phyloP scores from a whole-genome alignment of 2,113 vertebrate species.

The Thryonomys swinderianus region DNA sequence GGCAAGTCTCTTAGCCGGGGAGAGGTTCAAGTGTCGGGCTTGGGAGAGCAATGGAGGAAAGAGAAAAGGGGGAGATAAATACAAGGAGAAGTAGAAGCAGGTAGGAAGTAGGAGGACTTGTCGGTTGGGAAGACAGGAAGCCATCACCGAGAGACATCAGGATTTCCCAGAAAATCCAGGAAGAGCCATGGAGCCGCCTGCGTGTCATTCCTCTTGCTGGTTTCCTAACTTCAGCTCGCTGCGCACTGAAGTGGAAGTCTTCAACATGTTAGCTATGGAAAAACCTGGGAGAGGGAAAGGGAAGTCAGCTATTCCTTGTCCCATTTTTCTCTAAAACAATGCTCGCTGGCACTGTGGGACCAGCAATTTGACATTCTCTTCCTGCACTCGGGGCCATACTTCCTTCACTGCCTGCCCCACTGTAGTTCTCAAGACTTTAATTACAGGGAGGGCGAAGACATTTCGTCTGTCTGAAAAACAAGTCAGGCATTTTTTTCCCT shows the following conservation, averaged over 20 bases:
- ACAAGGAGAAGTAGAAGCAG: neutral
- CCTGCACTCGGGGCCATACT: conserved; percentile 37
- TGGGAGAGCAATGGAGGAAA: neutral
- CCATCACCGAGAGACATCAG: neutral
- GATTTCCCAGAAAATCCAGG: neutral
- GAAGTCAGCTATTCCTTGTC: neutral
- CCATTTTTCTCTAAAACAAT: conserved; percentile 67
- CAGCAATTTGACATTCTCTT: conserved; percentile 56
- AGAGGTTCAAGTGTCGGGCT: neutral
- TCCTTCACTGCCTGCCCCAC: conserved; percentile 36
- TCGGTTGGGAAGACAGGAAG: neutral
- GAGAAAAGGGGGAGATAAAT: neutral
- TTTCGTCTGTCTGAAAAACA: conserved; percentile 73
- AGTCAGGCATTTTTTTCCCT: neutral
- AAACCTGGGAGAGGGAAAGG: neutral
- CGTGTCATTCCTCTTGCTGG: neutral
- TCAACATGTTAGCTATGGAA: conserved; percentile 50
- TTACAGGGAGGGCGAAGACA: conserved; percentile 64
- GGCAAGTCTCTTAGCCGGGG: neutral
- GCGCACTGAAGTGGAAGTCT: neutral
- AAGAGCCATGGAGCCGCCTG: neutral
- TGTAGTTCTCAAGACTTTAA: conserved; percentile 50
- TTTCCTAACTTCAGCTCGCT: neutral
- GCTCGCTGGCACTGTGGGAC: neutral
- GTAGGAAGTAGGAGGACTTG: neutral